These are phyloP conservation scores for Poecilus cupreus DNA, from an alignment of 2,888 invertebrate genomes.

Conservation along the genomic window DNA sequence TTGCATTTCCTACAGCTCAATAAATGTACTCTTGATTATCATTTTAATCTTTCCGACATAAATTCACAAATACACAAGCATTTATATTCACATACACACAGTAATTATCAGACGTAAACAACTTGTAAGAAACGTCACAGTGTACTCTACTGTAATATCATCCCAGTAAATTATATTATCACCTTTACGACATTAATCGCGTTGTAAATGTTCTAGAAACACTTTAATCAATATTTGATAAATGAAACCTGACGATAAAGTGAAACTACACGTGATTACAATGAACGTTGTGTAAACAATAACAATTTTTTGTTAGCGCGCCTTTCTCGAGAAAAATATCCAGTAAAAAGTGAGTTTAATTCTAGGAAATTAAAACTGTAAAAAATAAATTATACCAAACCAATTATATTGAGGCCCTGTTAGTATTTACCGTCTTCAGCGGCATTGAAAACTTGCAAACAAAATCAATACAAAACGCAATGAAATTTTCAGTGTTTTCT, in stretches of 20 bases:
- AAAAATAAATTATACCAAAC: background rate
- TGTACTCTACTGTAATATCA: background rate
- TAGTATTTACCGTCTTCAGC: background rate
- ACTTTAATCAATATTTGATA: slow-evolving; percentile 30
- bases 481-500: background rate
- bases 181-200: background rate
- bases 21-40: background rate
- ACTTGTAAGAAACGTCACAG: slow-evolving; percentile 1
- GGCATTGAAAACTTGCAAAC: background rate
- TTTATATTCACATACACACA: background rate
- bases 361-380: slow-evolving; percentile 3
- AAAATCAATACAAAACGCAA: background rate
- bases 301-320: background rate
- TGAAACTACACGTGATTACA: slow-evolving; percentile 21
- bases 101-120: background rate
- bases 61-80: background rate
- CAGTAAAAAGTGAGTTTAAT: slow-evolving; percentile 8
- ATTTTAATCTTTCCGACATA: background rate
- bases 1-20: no score
- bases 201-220: slow-evolving; percentile 16
- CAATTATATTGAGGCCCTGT: background rate
- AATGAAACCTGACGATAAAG: background rate
- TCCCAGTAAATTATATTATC: slow-evolving; percentile 2
- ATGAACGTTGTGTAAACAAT: background rate
- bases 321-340: background rate